These are phyloP conservation scores for Mustela nigripes DNA, from an alignment of 2,113 vertebrate genomes.

Conservation along the genomic window DNA sequence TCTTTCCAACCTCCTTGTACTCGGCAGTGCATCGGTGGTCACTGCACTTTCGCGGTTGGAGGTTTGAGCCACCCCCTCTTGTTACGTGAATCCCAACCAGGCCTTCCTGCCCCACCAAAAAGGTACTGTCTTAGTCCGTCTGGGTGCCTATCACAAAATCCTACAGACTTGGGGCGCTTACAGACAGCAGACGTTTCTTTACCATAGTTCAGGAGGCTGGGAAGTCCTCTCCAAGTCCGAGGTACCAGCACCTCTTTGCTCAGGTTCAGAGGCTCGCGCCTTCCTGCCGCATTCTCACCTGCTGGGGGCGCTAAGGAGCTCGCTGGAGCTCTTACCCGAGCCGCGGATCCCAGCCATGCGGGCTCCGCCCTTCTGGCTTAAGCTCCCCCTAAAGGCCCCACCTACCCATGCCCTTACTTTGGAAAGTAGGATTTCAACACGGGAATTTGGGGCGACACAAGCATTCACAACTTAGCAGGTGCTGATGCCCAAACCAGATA, in stretches of 20 bases:
- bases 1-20: too few species aligned
- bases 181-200: neutral
- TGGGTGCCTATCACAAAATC: neutral
- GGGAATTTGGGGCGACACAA: neutral
- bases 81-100: neutral
- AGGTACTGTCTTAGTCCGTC: neutral
- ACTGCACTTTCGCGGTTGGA: rapidly evolving
- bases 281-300: too few species aligned
- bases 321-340: neutral
- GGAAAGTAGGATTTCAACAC: neutral
- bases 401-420: neutral
- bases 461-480: neutral
- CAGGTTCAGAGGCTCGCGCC: rapidly evolving
- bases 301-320: neutral
- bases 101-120: neutral
- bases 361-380: neutral
- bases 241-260: neutral
- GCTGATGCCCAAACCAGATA: neutral
- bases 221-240: neutral
- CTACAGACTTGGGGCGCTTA: neutral
- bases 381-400: neutral
- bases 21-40: too few species aligned
- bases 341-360: too few species aligned
- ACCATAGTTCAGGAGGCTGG: neutral
- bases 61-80: neutral